A percentile compares a stretch with the other conserved stretches of the same genome.
phyloP scores from a whole-genome alignment of 2,888 invertebrate genomes.

The Aporophyla lueneburgensis region DNA sequence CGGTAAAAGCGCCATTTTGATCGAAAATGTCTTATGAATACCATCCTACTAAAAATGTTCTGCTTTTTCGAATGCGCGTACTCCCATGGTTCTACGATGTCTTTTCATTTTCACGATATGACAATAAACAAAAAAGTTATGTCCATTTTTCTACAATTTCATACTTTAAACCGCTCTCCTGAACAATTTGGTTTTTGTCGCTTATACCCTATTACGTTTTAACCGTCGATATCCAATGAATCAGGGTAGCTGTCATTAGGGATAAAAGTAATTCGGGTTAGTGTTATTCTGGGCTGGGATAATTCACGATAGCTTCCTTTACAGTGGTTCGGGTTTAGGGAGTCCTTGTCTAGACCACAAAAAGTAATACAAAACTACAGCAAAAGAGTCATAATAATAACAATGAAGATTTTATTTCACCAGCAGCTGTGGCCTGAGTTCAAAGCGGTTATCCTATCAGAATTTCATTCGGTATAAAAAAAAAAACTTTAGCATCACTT shows the following conservation, averaged over 20 bases:
- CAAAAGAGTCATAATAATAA: slow-evolving; percentile 17
- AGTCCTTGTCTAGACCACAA: background rate
- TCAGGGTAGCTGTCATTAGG: background rate
- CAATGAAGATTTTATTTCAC: slow-evolving; percentile 21
- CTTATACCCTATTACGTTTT: no score
- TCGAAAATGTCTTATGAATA: no score
- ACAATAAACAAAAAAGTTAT: no score
- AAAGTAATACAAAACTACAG: slow-evolving; percentile 12
- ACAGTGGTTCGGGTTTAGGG: slow-evolving; percentile 2
- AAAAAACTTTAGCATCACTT: background rate
- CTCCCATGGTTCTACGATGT: no score
- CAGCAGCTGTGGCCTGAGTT: slow-evolving; percentile 25
- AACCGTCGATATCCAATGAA: slow-evolving; percentile 7
- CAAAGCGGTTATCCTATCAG: background rate
- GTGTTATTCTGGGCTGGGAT: background rate
- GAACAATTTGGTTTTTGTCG: no score
- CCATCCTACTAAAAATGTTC: no score
- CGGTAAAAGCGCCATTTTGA: no score
- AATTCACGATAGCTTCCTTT: background rate
- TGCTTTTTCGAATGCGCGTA: no score
- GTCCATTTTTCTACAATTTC: no score
- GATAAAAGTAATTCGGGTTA: background rate
- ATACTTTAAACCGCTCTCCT: no score
- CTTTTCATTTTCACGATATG: no score
- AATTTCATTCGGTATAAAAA: background rate